Base-by-base conservation (phyloP, 2,113 vertebrate species). In the Cyanoramphus novaezelandiae region DNA sequence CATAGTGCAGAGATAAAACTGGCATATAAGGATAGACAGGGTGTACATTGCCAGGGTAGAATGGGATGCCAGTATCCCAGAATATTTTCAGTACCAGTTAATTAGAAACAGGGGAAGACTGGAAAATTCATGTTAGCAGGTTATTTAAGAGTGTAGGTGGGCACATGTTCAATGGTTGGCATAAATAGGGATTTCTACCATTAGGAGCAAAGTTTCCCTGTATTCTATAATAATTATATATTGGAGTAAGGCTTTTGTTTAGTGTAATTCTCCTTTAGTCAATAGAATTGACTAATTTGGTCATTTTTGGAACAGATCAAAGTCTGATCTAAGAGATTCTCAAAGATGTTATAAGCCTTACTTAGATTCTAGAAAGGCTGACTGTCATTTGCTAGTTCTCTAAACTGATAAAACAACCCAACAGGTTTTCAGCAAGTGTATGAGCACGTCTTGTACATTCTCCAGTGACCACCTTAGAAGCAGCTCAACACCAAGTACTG, bases 401-500 rank as follows among this genome's bases (percentile, higher is more conserved):
- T 27, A 14, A 64, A 35, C 21, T 33, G 31, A 23, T 37, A 9
- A 28, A 59, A 23, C 19, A 1, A 15, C 33, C 20, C 57, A 59
- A 20, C 21, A 6, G 6, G 10, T 3, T 3, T 63, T 91, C 52
- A 28, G 10, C 31, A 82, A 35, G 11, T 11, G 1, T 5, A 17
- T 59, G 33, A 16, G 18, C 24, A 5, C 33, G 6, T n/a, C 49
- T 39, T 10, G 6, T 16, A 6, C 3, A 2, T 69, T 79, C 47
- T n/a, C 41, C 57, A 24, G 19, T 2, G 12, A 18, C 57, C 39
- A 29, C 41, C 47, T 24, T 14, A 7, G 84, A 39, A 46, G 72
- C 35, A 35, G 29, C 50, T 55, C 0, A 5, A 23, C 6, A 11
- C 1, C 0, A 39, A 31, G 13, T 2, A 6, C 74, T 19, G 19